Evolutionary conservation across 2,888 invertebrate species (phyloP).

Genomic region (Lycocerus yunnanus): DNA sequence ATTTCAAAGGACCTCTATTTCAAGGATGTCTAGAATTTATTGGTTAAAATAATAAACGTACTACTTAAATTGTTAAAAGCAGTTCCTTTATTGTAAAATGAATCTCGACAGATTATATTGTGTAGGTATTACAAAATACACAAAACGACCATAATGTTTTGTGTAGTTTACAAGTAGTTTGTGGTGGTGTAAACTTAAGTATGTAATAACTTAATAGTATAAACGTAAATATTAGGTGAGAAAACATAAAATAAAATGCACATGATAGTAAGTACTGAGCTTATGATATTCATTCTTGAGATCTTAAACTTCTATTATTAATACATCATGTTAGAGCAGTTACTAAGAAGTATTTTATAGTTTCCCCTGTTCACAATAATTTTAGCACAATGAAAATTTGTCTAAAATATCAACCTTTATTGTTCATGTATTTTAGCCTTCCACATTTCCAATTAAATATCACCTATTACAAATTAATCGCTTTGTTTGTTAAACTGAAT

Average conservation of each 20-base stretch:
- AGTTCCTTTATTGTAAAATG: no score
- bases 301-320: not conserved
- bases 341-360: not conserved
- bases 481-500: not conserved
- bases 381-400: not conserved
- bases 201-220: no score
- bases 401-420: not conserved
- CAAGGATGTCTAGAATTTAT: no score
- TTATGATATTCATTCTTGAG: not conserved
- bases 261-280: not conserved
- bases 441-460: not conserved
- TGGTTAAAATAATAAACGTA: no score
- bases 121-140: no score
- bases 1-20: no score
- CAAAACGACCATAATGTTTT: no score
- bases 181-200: no score
- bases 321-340: not conserved
- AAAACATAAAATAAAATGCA: not conserved
- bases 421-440: not conserved
- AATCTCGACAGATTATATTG: no score
- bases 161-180: no score
- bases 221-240: not conserved
- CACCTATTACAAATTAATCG: not conserved
- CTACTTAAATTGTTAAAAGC: no score
- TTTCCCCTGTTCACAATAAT: not conserved